phyloP scores from a whole-genome alignment of 2,113 vertebrate genomes.

The Glareola pratincola region DNA sequence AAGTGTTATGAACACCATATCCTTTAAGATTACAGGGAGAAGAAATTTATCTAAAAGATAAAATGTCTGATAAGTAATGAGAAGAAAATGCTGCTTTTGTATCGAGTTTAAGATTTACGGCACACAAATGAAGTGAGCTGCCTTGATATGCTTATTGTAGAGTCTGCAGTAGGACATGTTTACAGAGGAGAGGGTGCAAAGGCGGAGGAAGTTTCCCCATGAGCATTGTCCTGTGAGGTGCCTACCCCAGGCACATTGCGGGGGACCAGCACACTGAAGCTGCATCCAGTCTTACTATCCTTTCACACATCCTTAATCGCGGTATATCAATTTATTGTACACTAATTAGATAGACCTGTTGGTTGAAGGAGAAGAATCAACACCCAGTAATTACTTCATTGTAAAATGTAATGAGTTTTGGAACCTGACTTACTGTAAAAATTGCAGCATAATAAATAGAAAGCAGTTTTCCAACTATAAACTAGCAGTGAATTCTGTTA shows the following conservation, averaged over 20 bases:
- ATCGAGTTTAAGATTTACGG: not conserved
- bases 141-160: not conserved
- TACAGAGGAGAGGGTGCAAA: not conserved
- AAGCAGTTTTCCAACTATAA: conserved; percentile 77
- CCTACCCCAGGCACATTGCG: not conserved
- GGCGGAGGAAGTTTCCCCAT: not conserved
- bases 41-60: conserved; percentile 29
- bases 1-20: conserved; percentile 24
- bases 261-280: not conserved
- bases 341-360: conserved; percentile 75
- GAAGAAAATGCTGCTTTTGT: conserved; percentile 24
- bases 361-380: conserved; percentile 72
- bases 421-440: conserved; percentile 76
- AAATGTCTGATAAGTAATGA: conserved; percentile 27
- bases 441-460: conserved; percentile 76
- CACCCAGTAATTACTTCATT: conserved; percentile 75
- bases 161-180: not conserved
- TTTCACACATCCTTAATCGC: conserved; percentile 54
- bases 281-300: not conserved
- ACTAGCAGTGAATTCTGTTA: conserved; percentile 79
- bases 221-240: not conserved
- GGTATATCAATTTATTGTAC: conserved; percentile 71
- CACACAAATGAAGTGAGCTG: not conserved
- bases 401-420: conserved; percentile 78
- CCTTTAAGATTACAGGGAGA: conserved; percentile 32